Evolutionary conservation across 2,113 vertebrate species (phyloP).

Genomic region (Zosterops hypoxanthus): DNA sequence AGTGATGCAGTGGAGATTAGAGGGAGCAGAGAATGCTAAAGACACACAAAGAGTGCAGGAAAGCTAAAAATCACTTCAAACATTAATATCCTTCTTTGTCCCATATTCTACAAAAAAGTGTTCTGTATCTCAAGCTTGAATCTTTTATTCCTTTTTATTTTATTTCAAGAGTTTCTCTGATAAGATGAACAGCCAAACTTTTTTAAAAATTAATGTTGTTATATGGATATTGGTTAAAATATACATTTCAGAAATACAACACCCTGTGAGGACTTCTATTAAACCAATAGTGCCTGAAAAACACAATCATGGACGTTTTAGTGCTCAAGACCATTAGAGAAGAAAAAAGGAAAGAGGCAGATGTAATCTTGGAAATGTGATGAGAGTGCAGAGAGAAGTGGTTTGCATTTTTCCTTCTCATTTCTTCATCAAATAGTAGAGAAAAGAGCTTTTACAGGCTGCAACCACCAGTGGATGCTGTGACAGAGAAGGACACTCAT

Average conservation of each 20-base stretch:
- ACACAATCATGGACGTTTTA: not conserved
- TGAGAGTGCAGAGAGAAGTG: not conserved
- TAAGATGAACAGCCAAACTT: conserved; percentile 40
- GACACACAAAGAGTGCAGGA: conserved; percentile 32
- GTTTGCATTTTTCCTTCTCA: not conserved
- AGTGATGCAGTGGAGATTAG: conserved; percentile 65
- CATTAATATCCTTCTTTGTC: conserved; percentile 35
- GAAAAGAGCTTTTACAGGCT: not conserved
- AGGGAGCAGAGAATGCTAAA: conserved; percentile 33
- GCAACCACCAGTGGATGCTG: not conserved
- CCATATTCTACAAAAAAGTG: conserved; percentile 6
- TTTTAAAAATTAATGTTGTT: conserved; percentile 17
- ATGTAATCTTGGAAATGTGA: not conserved
- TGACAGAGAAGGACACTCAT: not conserved
- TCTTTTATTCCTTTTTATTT: conserved; percentile 43
- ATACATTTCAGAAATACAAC: not conserved
- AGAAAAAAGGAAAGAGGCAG: not conserved
- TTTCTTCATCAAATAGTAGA: not conserved
- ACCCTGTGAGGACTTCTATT: not conserved
- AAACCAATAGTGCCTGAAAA: not conserved
- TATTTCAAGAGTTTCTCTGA: conserved; percentile 33
- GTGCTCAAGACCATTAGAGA: not conserved
- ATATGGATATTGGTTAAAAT: not conserved
- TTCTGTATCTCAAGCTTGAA: conserved; percentile 8
- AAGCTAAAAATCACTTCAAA: conserved; percentile 60